Evolutionary conservation across 2,113 vertebrate species (phyloP), one percentile per base, ranked within the genome.

Genomic region (Tylochromis polylepis): DNA sequence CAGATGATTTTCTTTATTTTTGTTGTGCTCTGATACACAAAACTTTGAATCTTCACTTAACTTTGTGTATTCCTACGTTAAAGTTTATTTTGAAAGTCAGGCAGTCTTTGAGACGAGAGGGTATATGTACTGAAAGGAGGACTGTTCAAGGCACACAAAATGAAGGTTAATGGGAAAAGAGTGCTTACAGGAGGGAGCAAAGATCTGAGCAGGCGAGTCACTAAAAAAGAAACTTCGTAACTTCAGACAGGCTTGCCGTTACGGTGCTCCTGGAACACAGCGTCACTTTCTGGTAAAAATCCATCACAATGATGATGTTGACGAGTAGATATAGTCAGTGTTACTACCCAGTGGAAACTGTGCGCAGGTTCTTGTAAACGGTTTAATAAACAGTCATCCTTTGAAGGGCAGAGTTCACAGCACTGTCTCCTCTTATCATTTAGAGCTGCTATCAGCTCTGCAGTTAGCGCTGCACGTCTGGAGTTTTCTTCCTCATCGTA

Each of bases 91-190:
- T 15, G 65, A 72, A 72, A 27, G 38, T 11, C 65, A 70, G 65
- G 34, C 20, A 22, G 36, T 24, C 0, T 70, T 24, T 70, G n/a
- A 67, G n/a, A 43, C 3, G 0, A 4, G 65, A 72, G 22, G 8
- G n/a, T 75, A 0, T 75, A 49, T 75, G 41, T 3, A 29, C 41
- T 72, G 67, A 72, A 72, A 72, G 22, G 41, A 72, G 15, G 67
- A 49, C 24, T 49, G 67, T 72, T 72, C 8, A 46, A 72, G 38
- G 43, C 38, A 72, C 3, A 72, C 6, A 24, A 51, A 49, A 51
- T 75, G 43, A 75, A 51, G 6, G 24, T 75, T 49, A 51, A 29
- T 12, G 43, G 24, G 43, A 75, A 75, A 51, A 31, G 43, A 31
- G 41, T 31, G 43, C 10, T 51, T 2, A 51, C 10, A 31, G 70